Evolutionary conservation across 2,888 invertebrate genomes (phyloP), one percentile per base, ranked within the genome.

Genomic region (Melitaea athalia): DNA sequence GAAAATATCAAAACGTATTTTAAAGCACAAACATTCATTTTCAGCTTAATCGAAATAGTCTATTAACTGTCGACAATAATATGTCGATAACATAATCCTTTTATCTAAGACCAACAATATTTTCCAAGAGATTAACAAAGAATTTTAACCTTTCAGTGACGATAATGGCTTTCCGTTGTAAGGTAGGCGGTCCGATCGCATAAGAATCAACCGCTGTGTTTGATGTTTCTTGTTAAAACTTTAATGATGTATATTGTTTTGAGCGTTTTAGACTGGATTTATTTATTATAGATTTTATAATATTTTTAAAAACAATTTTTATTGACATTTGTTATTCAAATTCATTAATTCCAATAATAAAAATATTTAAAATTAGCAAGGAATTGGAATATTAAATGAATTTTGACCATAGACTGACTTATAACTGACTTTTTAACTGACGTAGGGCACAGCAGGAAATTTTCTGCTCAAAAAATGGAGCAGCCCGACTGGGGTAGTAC

Each of bases 111-210:
- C 64, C 59, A 52, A 52, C 49, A 42, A 31, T 63, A 62, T 68
- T 64, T 63, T 61, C 55, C 57, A 33, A 67, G 70, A 55, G 64
- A 63, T 72, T 70, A 63, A 75, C 72, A 75, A 78, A 74, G 77
- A 80, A 82, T 84, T 82, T 81, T 77, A 83, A 82, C 79, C 73
- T 72, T 64, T 66, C 64, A 69, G 69, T 70, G 72, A 59, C 71
- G 70, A 64, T 77, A 76, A 75, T 77, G 74, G 74, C 63, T 73
- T 69, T 73, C 43, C 45, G 72, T 68, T 73, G 70, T 74, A 74
- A 76, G 64, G 65, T 60, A 69, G 47, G 61, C 52, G 38, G 12
- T 61, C 64, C 63, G 64, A 68, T 73, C 68, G 71, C 67, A 71
- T 71, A 74, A 74, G 53, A 72, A 55, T 63, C 53, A 65, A 68